phyloP scores from a whole-genome alignment of 2,113 vertebrate genomes.

The Oryzias javanicus region DNA sequence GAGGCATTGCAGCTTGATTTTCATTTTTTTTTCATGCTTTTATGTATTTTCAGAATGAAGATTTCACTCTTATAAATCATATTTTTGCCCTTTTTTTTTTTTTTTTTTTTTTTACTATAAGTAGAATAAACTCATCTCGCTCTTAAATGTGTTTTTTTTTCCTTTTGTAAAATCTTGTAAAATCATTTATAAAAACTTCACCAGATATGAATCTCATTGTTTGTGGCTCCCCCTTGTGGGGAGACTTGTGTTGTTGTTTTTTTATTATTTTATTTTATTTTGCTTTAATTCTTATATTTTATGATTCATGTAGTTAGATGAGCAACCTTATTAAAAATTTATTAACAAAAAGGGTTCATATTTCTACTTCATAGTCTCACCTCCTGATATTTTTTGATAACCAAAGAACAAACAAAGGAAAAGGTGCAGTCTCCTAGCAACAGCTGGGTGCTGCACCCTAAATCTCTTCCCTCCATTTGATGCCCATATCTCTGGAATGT shows the following conservation, averaged over 20 bases:
- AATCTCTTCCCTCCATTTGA: slow-evolving; percentile 18
- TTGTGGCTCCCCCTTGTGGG: slow-evolving; percentile 64
- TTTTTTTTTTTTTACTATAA: neutral
- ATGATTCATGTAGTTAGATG: neutral
- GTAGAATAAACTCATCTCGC: neutral
- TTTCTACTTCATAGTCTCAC: neutral
- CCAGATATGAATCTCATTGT: slow-evolving; percentile 1
- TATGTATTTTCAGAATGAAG: neutral
- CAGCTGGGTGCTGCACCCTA: slow-evolving; percentile 53
- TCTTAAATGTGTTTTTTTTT: neutral
- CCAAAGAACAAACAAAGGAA: slow-evolving; percentile 61
- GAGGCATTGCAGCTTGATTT: slow-evolving; percentile 21
- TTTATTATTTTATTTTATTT: neutral
- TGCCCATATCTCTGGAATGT: slow-evolving; percentile 25
- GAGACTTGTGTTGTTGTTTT: neutral
- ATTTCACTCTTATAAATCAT: neutral
- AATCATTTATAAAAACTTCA: neutral
- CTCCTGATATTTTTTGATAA: slow-evolving; percentile 30
- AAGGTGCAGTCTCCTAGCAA: slow-evolving; percentile 70
- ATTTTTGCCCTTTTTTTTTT: too few relatives aligned
- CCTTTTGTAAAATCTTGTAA: neutral
- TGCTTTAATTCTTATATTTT: neutral
- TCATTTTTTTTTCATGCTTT: slow-evolving; percentile 30
- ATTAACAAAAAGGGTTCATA: neutral
- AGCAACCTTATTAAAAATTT: neutral